Evolutionary conservation across 1,140 invertebrate species (phyloP).

Genomic region (Atopsyche davidsoni): DNA sequence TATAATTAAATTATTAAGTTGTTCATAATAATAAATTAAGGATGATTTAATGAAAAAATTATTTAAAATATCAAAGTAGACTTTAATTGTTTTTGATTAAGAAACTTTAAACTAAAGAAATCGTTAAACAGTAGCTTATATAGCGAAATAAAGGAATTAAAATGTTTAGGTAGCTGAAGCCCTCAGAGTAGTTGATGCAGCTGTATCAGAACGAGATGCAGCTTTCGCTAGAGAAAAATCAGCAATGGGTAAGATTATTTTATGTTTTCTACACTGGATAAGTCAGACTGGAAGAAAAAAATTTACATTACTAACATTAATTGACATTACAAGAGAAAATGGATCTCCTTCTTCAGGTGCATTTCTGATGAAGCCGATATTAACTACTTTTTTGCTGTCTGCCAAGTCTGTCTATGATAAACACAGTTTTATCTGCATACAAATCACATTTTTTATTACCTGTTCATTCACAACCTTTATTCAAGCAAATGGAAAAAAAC

Average conservation of each 20-base stretch:
- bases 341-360: too few species aligned
- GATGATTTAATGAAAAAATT: slow-evolving; percentile 34
- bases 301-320: too few species aligned
- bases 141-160: slow-evolving; percentile 34
- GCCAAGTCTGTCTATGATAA: too few species aligned
- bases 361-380: too few species aligned
- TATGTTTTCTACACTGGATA: slow-evolving; percentile 2
- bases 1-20: slow-evolving; percentile 6
- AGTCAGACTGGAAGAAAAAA: too few species aligned
- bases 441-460: too few species aligned
- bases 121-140: slow-evolving; percentile 19
- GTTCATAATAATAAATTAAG: slow-evolving; percentile 33
- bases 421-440: too few species aligned
- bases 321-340: too few species aligned
- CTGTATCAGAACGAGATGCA: slow-evolving; percentile 43
- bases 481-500: background rate
- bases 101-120: slow-evolving; percentile 30
- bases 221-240: slow-evolving; percentile 33
- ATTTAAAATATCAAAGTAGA: too few species aligned
- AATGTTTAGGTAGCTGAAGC: slow-evolving; percentile 45
- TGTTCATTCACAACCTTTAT: background rate
- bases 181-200: slow-evolving; percentile 45
- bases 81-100: too few species aligned
- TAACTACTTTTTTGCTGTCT: too few species aligned
- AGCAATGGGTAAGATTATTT: slow-evolving; percentile 28